Evolutionary conservation across 1,140 invertebrate species (phyloP).

Genomic region (Psix sp.): DNA sequence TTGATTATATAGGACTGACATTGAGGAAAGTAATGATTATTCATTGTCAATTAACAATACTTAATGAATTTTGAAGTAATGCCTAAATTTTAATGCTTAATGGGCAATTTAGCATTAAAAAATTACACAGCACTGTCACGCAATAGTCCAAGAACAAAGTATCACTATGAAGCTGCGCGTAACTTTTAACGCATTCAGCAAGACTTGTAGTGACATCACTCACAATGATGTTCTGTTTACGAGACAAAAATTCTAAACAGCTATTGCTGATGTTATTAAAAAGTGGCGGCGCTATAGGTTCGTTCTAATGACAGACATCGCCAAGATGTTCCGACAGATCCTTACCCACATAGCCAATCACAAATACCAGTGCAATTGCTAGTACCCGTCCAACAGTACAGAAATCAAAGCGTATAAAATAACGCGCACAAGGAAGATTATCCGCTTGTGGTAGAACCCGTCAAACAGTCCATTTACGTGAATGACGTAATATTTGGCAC

Average conservation of each 20-base stretch:
- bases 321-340: not conserved
- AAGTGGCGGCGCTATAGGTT: not conserved
- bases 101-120: too few relatives aligned
- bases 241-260: not conserved
- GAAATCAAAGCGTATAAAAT: not conserved
- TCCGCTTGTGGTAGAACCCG: too few relatives aligned
- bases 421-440: not conserved
- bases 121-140: too few relatives aligned
- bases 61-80: too few relatives aligned
- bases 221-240: not conserved
- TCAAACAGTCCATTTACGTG: too few relatives aligned
- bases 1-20: too few relatives aligned
- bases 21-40: too few relatives aligned
- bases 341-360: not conserved
- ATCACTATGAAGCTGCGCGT: not conserved
- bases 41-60: too few relatives aligned
- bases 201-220: not conserved
- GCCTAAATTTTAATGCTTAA: too few relatives aligned
- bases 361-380: not conserved
- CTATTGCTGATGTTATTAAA: not conserved
- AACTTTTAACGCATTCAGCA: not conserved
- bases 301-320: not conserved
- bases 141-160: not conserved
- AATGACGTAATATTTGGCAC: too few relatives aligned
- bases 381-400: not conserved